These are phyloP conservation scores for Lamellibrachia columna DNA, from an alignment of 2,888 invertebrate species.

Conservation along the genomic window DNA sequence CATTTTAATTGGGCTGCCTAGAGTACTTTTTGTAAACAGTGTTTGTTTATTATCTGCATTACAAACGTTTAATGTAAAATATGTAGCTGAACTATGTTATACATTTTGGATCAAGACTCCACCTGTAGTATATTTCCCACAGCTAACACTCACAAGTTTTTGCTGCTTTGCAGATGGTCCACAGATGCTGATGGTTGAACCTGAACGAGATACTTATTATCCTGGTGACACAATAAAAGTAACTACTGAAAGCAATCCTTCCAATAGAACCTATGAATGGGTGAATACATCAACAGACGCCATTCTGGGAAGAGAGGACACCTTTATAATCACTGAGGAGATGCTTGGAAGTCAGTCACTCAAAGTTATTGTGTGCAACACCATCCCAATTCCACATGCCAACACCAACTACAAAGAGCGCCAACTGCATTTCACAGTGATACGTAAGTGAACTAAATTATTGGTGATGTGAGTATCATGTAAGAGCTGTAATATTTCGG, in stretches of 20 bases:
- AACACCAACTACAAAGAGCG: not conserved
- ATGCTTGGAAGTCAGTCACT: constrained; percentile 17
- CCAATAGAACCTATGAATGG: not conserved
- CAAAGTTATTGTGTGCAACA: not conserved
- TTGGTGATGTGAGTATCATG: not conserved
- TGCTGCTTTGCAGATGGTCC: constrained; percentile 1
- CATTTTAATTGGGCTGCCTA: too few relatives aligned
- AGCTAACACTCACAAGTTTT: too few relatives aligned
- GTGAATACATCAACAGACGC: not conserved
- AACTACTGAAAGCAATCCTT: not conserved
- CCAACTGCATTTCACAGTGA: not conserved
- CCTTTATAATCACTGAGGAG: not conserved
- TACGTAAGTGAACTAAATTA: not conserved
- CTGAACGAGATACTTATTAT: not conserved
- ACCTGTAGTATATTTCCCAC: too few relatives aligned
- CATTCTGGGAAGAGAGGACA: not conserved
- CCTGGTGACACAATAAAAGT: not conserved
- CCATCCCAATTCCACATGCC: not conserved
- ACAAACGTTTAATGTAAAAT: too few relatives aligned
- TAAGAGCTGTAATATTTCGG: not conserved
- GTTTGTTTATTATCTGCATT: too few relatives aligned
- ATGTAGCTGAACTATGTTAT: too few relatives aligned
- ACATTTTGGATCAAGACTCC: too few relatives aligned
- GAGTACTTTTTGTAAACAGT: too few relatives aligned
- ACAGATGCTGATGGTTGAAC: not conserved